These are phyloP conservation scores for Tipula lateralis DNA, from an alignment of 2,888 invertebrate genomes.

Conservation along the genomic window DNA sequence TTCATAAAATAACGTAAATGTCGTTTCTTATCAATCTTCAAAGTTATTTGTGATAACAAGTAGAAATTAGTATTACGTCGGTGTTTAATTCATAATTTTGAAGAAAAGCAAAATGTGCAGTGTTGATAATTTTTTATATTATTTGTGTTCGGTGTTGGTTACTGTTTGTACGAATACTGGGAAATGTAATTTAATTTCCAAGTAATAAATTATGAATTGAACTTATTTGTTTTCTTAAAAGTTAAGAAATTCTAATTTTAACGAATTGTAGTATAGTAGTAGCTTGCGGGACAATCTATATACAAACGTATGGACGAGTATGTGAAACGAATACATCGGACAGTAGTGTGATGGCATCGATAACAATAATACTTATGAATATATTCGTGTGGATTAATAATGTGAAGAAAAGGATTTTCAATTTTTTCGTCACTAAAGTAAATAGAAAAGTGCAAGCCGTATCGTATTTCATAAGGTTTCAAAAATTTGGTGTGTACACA, in stretches of 20 bases:
- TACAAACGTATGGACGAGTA: not conserved
- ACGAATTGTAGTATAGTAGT: not conserved
- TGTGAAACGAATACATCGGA: no score
- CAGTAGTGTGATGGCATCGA: not conserved
- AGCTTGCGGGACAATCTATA: not conserved
- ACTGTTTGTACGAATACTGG: not conserved
- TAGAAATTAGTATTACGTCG: not conserved
- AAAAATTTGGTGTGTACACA: not conserved
- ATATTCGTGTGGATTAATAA: slow-evolving; percentile 11
- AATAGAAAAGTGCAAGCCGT: not conserved
- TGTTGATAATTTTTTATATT: not conserved
- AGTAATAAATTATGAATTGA: not conserved
- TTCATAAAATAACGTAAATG: not conserved
- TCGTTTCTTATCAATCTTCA: not conserved
- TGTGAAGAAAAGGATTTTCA: not conserved
- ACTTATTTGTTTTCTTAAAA: not conserved
- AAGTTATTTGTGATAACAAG: not conserved
- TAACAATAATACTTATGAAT: not conserved
- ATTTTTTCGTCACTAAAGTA: not conserved
- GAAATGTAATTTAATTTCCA: not conserved
- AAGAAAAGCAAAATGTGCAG: not conserved
- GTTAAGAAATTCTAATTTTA: not conserved
- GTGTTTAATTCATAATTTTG: not conserved
- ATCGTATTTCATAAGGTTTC: not conserved
- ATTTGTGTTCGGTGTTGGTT: not conserved